Evolutionary conservation across 2,113 vertebrate species (phyloP).

Genomic region (Cryptotis parvus): DNA sequence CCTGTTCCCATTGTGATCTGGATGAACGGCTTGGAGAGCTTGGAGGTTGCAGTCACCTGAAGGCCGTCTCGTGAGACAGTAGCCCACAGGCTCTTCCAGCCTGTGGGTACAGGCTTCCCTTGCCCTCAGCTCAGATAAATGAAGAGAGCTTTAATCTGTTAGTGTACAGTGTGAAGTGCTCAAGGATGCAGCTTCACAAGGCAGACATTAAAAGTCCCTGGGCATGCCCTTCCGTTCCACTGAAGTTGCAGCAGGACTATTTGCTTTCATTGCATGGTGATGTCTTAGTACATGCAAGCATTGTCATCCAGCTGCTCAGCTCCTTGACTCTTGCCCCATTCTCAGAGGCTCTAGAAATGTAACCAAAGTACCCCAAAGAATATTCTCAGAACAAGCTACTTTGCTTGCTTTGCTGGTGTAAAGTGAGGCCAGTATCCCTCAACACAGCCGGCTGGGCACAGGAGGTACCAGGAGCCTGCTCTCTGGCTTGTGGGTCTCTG

Average conservation of each 20-base stretch:
- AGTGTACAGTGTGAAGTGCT: not conserved
- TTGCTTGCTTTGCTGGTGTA: not conserved
- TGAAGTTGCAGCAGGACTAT: not conserved
- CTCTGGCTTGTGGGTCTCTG: not conserved
- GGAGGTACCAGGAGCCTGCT: not conserved
- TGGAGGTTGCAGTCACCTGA: too few relatives aligned
- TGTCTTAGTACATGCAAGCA: not conserved
- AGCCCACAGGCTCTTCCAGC: not conserved
- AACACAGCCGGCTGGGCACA: not conserved
- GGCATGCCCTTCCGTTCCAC: not conserved
- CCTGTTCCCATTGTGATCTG: too few relatives aligned
- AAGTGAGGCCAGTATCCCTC: not conserved
- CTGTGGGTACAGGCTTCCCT: not conserved
- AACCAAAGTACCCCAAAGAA: not conserved
- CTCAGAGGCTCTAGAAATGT: constrained; percentile 15
- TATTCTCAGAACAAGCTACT: not conserved
- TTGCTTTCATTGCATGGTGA: not conserved
- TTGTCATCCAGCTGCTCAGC: not conserved
- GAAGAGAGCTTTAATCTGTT: not conserved
- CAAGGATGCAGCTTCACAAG: not conserved
- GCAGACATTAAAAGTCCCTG: not conserved
- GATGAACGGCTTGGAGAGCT: too few relatives aligned
- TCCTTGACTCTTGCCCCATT: not conserved
- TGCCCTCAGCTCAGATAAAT: not conserved
- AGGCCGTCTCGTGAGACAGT: too few relatives aligned